Percentiles rank a stretch among this genome's conserved stretches.
These are phyloP conservation scores for Plodia interpunctella DNA, from an alignment of 1,140 invertebrate species.

Conservation along the genomic window DNA sequence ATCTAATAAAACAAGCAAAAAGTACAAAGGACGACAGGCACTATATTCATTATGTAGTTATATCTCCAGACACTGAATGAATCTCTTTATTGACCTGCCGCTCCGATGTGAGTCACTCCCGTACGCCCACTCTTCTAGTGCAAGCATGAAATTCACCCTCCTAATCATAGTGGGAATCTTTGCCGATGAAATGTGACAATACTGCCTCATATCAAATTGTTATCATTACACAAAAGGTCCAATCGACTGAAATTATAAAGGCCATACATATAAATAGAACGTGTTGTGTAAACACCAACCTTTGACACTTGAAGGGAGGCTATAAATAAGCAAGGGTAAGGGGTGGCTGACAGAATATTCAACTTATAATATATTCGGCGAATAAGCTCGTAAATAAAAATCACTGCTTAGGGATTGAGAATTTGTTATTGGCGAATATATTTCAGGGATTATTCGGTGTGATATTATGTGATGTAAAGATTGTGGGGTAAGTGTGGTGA, in stretches of 20 bases:
- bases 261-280: constrained; percentile 14
- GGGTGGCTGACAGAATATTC: constrained; percentile 1
- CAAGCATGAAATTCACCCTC: constrained; percentile 1
- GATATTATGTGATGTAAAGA: constrained; percentile 57
- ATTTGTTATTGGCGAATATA: constrained; percentile 7
- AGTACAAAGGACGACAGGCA: no score
- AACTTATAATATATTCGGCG: not conserved
- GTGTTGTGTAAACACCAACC: constrained; percentile 20
- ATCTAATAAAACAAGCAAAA: no score
- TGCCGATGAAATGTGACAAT: no score
- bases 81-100: constrained; percentile 5
- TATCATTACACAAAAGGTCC: not conserved
- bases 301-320: constrained; percentile 18
- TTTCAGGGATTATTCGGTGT: constrained; percentile 38
- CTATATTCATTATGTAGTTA: no score
- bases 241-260: not conserved
- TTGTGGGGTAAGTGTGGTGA: constrained; percentile 61
- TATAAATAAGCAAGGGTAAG: constrained; percentile 9
- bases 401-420: not conserved
- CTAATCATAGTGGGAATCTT: not conserved
- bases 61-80: not conserved
- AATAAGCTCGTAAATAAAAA: constrained; percentile 3
- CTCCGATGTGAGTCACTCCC: constrained; percentile 1
- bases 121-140: constrained; percentile 1
- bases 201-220: not conserved